These are phyloP conservation scores for Trematomus bernacchii DNA, from an alignment of 2,797 vertebrate genomes.

Conservation along the genomic window DNA sequence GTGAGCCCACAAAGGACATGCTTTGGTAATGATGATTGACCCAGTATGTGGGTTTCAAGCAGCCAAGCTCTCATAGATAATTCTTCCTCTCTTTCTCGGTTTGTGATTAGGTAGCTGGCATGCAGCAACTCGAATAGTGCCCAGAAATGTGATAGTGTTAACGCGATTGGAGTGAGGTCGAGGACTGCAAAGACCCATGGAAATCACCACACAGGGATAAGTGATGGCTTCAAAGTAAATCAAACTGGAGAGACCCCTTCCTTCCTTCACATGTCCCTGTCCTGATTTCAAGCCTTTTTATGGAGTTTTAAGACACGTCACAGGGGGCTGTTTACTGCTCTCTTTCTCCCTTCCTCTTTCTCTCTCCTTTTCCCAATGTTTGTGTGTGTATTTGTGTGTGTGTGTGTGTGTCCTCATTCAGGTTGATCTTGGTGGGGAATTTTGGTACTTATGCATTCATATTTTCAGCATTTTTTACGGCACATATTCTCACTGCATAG, in stretches of 20 bases:
- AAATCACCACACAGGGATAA: slow-evolving; percentile 73
- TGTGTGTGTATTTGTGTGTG: neutral
- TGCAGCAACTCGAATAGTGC: slow-evolving; percentile 48
- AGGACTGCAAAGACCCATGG: slow-evolving; percentile 58
- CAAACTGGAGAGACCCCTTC: slow-evolving; percentile 63
- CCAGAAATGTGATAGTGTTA: slow-evolving; percentile 72
- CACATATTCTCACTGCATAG: slow-evolving; percentile 51
- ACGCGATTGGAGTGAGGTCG: slow-evolving; percentile 67
- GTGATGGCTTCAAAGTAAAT: slow-evolving; percentile 72
- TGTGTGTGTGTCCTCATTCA: slow-evolving; percentile 6
- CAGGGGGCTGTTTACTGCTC: slow-evolving; percentile 48
- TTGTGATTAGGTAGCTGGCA: slow-evolving; percentile 61
- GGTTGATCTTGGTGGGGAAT: slow-evolving; percentile 18
- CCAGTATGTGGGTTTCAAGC: slow-evolving; percentile 56
- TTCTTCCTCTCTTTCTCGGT: slow-evolving; percentile 38
- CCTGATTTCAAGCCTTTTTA: slow-evolving; percentile 69
- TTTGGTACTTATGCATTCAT: slow-evolving; percentile 29
- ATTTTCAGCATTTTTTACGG: slow-evolving; percentile 50
- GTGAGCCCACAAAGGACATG: slow-evolving; percentile 42
- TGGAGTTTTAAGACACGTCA: slow-evolving; percentile 65
- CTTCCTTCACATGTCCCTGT: slow-evolving; percentile 59
- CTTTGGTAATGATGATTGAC: slow-evolving; percentile 66
- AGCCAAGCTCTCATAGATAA: slow-evolving; percentile 52
- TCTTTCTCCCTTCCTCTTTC: neutral
- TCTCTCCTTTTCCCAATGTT: neutral